These are phyloP conservation scores for Solenodon paradoxus DNA, from an alignment of 2,113 vertebrate species.

Conservation along the genomic window DNA sequence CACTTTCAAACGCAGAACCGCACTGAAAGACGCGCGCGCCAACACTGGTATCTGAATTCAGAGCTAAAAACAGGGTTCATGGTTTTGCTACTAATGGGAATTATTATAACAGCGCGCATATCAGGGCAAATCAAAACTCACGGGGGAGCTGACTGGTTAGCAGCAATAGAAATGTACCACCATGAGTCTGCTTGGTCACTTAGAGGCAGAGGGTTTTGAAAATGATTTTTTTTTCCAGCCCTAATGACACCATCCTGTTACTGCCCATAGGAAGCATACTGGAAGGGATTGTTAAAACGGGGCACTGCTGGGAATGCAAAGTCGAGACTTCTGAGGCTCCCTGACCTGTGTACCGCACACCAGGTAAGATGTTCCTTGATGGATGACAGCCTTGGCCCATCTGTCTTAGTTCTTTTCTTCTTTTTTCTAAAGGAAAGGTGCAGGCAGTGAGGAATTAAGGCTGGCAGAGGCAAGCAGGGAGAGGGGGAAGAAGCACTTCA, in stretches of 20 bases:
- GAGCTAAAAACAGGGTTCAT: background rate
- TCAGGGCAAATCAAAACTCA: background rate
- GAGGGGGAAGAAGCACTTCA: no score
- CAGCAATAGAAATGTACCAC: background rate
- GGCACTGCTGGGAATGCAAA: background rate
- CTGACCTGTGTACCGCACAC: background rate
- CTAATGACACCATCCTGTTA: background rate
- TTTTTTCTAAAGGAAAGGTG: no score
- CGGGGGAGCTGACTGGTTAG: background rate
- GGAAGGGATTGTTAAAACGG: background rate
- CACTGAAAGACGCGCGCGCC: background rate
- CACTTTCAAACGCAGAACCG: background rate
- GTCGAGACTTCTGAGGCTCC: background rate
- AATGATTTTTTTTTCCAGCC: background rate
- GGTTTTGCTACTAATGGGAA: background rate
- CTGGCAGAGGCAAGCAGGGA: no score
- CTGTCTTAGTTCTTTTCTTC: no score
- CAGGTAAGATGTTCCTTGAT: background rate
- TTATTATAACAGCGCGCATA: background rate
- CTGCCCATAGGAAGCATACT: background rate
- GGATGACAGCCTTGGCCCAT: background rate
- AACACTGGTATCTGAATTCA: background rate
- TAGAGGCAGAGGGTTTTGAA: background rate
- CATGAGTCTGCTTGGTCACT: no score
- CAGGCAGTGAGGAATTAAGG: no score